These are phyloP conservation scores for Cryptocheilus praepositus DNA, from an alignment of 2,888 invertebrate species.

Conservation along the genomic window DNA sequence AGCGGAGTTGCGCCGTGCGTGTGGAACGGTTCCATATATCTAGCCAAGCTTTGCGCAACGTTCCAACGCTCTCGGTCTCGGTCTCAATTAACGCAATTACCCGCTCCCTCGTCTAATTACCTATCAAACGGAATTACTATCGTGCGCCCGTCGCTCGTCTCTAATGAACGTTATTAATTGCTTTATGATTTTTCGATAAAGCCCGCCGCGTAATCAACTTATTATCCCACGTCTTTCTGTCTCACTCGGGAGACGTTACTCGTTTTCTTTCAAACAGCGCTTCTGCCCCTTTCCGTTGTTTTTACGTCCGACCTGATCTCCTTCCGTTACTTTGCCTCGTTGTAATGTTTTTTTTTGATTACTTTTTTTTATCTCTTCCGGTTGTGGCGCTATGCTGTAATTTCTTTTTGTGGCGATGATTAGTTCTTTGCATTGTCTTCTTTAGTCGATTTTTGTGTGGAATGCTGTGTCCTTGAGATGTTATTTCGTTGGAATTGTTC, in stretches of 20 bases:
- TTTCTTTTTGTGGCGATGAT: too few species aligned
- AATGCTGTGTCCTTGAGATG: too few species aligned
- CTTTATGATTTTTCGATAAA: constrained; percentile 74
- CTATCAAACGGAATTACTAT: constrained; percentile 71
- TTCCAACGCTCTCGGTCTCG: constrained; percentile 54
- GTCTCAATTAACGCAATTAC: constrained; percentile 71
- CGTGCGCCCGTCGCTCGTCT: constrained; percentile 46
- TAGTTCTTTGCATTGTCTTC: too few species aligned
- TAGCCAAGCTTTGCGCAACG: constrained; percentile 63
- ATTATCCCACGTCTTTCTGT: constrained; percentile 65
- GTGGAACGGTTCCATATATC: constrained; percentile 59
- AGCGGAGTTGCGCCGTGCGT: constrained; percentile 39
- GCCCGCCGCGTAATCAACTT: constrained; percentile 63
- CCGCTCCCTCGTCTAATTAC: constrained; percentile 70
- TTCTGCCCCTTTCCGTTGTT: too few species aligned
- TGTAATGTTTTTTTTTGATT: too few species aligned
- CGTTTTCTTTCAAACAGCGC: too few species aligned
- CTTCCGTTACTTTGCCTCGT: too few species aligned
- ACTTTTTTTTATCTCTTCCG: too few species aligned
- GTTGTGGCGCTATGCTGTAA: too few species aligned
- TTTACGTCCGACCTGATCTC: too few species aligned
- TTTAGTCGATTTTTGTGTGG: too few species aligned
- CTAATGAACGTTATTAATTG: constrained; percentile 74
- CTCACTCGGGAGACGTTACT: neutral
- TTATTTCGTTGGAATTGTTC: too few species aligned